A percentile compares a stretch with the other conserved stretches of the same genome.
Evolutionary conservation across 2,888 invertebrate species (phyloP).

Genomic region (Onchidella celtica): DNA sequence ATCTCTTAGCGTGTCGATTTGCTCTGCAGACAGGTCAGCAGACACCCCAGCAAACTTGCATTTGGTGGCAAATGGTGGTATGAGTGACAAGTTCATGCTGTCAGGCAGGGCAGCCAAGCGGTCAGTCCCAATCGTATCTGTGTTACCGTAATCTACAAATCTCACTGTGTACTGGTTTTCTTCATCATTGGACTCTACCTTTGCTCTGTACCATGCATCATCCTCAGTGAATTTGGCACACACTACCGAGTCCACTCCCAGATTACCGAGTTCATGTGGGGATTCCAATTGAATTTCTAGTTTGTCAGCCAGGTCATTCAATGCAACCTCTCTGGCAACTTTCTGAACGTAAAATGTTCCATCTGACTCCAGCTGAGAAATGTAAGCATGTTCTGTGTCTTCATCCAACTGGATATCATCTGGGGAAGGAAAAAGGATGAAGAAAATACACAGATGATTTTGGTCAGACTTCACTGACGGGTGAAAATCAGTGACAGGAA

Average conservation of each 20-base stretch:
- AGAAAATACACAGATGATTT: too few species aligned
- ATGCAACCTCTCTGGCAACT: constrained; percentile 54
- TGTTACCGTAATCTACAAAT: constrained; percentile 78
- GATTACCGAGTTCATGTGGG: neutral
- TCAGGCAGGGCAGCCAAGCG: constrained; percentile 57
- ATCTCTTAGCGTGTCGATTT: constrained; percentile 8
- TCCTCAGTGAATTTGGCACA: constrained; percentile 69
- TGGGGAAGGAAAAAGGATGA: too few species aligned
- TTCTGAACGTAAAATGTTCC: constrained; percentile 65
- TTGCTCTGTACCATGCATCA: constrained; percentile 70
- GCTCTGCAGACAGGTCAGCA: constrained; percentile 31
- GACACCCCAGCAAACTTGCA: constrained; percentile 59
- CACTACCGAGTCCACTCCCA: constrained; percentile 56
- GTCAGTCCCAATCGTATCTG: constrained; percentile 58
- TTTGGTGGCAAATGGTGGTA: constrained; percentile 69
- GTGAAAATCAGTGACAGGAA: too few species aligned
- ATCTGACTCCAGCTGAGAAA: constrained; percentile 59
- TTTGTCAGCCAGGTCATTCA: constrained; percentile 57
- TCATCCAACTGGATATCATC: too few species aligned
- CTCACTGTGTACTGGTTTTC: constrained; percentile 57
- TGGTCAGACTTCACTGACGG: neutral
- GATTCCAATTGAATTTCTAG: constrained; percentile 49
- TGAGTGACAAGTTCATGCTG: constrained; percentile 58
- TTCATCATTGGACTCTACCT: constrained; percentile 53
- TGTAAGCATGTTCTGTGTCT: neutral